Percentiles rank a stretch among this genome's conserved stretches.
Evolutionary conservation across 2,797 vertebrate genomes (phyloP).

Genomic region (Etheostoma nigrum): DNA sequence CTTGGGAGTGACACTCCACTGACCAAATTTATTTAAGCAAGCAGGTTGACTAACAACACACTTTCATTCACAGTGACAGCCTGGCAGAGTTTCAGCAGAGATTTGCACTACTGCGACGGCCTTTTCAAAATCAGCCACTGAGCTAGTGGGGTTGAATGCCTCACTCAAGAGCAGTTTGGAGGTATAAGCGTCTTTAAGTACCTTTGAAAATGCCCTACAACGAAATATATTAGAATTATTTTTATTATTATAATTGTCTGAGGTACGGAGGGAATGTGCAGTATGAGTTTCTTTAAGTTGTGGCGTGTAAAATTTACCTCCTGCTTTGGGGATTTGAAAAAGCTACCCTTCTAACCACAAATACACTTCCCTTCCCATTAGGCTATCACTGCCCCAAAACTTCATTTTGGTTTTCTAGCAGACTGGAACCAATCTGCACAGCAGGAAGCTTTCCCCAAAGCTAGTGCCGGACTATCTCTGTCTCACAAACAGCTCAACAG

Average conservation of each 20-base stretch:
- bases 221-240: no score
- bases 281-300: conserved; percentile 33
- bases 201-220: no score
- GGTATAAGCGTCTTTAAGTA: conserved; percentile 8
- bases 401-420: conserved; percentile 73
- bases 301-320: conserved; percentile 29
- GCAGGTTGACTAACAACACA: conserved; percentile 62
- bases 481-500: conserved; percentile 64
- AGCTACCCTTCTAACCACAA: conserved; percentile 56
- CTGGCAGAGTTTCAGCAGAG: conserved; percentile 43
- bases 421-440: conserved; percentile 74
- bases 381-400: conserved; percentile 59
- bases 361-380: conserved; percentile 56
- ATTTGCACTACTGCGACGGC: conserved; percentile 1
- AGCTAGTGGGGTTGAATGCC: conserved; percentile 20
- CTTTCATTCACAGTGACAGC: conserved; percentile 56
- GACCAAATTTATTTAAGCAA: conserved; percentile 60
- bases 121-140: not conserved
- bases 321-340: conserved; percentile 61
- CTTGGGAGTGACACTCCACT: conserved; percentile 45
- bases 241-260: not conserved
- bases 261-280: conserved; percentile 20
- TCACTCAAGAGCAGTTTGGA: conserved; percentile 27
- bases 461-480: conserved; percentile 59
- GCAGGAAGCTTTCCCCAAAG: conserved; percentile 61